Percentiles rank a stretch among this genome's conserved stretches.
Conservation (phyloP, 1,140 invertebrate genomes). For the Drosophila rhopaloa region DNA sequence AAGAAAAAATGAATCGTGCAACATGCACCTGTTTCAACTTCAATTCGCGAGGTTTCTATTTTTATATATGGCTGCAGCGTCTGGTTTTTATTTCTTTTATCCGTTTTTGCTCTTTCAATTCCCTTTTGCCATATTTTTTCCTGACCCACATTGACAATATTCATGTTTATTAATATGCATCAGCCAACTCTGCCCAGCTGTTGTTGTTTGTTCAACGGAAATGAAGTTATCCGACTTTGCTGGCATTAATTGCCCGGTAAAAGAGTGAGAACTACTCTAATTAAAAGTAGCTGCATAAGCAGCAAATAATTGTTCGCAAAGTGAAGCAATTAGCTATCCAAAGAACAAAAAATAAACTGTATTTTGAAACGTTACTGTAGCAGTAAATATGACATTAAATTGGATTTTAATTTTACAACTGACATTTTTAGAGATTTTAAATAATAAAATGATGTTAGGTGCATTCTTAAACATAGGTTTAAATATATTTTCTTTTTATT, state of each 20-base stretch:
- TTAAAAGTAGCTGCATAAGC: slow-evolving; percentile 27
- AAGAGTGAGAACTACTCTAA: slow-evolving; percentile 29
- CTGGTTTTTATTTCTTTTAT: slow-evolving; percentile 24
- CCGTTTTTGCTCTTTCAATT: slow-evolving; percentile 10
- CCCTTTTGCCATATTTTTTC: slow-evolving; percentile 51
- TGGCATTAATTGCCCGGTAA: slow-evolving; percentile 29
- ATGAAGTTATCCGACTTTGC: slow-evolving; percentile 66
- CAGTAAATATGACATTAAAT: no score
- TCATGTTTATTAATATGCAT: slow-evolving; percentile 72
- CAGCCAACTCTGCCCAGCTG: slow-evolving; percentile 56
- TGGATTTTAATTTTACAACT: no score
- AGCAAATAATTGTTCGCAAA: slow-evolving; percentile 25
- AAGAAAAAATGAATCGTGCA: slow-evolving; percentile 8
- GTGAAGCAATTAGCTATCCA: slow-evolving; percentile 16
- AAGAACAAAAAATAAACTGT: no score
- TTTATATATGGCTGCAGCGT: slow-evolving; percentile 57
- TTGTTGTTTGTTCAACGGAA: slow-evolving; percentile 64
- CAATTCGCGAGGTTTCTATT: slow-evolving; percentile 54
- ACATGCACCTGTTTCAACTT: slow-evolving; percentile 77
- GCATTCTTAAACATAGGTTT: not conserved
- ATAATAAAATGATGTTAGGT: no score
- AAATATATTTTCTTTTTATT: no score
- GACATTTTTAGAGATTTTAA: no score
- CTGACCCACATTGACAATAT: slow-evolving; percentile 80
- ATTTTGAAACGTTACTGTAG: no score